A percentile compares a stretch with the other conserved stretches of the same genome.
Conservation (phyloP, 2,797 vertebrate genomes). For the Darevskia mixta region DNA sequence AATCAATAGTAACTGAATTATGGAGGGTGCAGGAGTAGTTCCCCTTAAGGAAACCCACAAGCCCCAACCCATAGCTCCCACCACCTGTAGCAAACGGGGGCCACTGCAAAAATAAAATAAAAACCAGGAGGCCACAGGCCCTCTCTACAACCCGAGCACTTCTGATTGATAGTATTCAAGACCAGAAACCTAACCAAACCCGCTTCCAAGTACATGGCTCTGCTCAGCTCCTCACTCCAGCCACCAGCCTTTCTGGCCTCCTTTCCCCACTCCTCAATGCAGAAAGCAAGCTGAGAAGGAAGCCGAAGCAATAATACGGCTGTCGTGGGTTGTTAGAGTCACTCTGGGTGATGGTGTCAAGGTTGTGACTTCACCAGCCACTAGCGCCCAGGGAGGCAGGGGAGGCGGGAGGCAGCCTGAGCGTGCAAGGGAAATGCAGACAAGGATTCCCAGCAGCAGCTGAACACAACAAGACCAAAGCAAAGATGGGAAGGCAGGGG, state of each 20-base stretch:
- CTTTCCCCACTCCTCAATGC: background rate
- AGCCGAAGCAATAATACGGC: background rate
- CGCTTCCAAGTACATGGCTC: background rate
- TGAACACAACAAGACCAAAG: background rate
- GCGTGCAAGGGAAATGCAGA: background rate
- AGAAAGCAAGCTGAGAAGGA: background rate
- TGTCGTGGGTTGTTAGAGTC: slow-evolving; percentile 1
- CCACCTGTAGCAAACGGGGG: background rate
- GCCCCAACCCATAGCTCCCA: background rate
- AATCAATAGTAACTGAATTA: background rate
- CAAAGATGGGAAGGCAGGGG: background rate
- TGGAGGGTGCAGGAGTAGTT: background rate
- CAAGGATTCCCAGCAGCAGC: background rate
- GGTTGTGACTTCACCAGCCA: background rate
- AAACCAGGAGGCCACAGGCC: background rate
- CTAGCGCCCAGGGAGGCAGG: background rate
- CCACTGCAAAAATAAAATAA: background rate
- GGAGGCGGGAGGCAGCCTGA: background rate
- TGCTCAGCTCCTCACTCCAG: background rate
- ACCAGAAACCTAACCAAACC: background rate
- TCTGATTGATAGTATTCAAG: background rate
- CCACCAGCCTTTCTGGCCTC: background rate
- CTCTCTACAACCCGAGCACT: background rate
- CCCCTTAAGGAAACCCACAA: background rate
- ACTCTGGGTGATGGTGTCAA: background rate